These are phyloP conservation scores for Notothenia coriiceps DNA, from an alignment of 2,113 vertebrate genomes.

Conservation along the genomic window DNA sequence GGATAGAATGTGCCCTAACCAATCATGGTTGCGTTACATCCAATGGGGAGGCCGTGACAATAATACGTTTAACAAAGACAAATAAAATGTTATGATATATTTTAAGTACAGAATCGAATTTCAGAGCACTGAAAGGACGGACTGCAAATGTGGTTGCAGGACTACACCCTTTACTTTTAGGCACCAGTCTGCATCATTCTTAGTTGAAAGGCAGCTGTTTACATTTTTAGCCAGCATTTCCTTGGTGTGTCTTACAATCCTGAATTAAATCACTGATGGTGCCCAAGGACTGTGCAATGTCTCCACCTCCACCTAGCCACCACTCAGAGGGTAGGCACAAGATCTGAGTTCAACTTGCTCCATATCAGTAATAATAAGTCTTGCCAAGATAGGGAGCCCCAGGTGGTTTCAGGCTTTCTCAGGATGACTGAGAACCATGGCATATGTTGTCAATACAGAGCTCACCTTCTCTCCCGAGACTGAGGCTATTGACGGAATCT, in stretches of 20 bases:
- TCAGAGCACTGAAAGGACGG: neutral
- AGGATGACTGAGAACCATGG: neutral
- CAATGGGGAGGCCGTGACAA: neutral
- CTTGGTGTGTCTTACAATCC: neutral
- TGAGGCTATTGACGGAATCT: no score
- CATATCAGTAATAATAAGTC: neutral
- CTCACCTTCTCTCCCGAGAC: neutral
- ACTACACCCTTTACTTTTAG: neutral
- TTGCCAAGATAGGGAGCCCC: neutral
- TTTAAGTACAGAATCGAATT: neutral
- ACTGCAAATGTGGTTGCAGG: neutral
- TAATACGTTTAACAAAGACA: neutral
- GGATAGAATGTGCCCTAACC: neutral
- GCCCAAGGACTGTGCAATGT: neutral
- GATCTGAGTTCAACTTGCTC: neutral
- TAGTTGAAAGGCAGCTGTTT: neutral
- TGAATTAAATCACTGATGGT: neutral
- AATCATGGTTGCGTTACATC: neutral
- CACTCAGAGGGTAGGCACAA: constrained; percentile 1
- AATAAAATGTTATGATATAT: neutral
- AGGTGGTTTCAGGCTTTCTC: neutral
- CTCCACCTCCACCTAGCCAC: neutral
- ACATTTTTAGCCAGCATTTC: neutral
- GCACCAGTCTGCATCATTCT: neutral
- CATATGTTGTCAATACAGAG: neutral